Base-by-base conservation (phyloP, 2,888 invertebrate species). In the Drosophila fungiperda region DNA sequence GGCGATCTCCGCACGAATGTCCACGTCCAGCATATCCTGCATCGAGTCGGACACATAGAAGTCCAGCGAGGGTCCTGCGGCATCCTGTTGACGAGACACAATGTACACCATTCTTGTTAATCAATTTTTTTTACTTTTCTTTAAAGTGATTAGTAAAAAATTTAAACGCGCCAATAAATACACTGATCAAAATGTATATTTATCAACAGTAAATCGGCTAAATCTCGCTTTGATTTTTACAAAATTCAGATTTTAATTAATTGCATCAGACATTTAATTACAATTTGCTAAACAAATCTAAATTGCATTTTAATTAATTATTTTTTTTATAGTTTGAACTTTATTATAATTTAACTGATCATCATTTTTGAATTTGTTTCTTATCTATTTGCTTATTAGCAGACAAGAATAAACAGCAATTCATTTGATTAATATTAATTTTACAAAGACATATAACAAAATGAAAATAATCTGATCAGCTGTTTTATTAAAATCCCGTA, bases 11-110 rank as follows among this genome's bases (percentile, higher is more conserved):
- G 96, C 95, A 92, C 97, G 97, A 75, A 98, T 97, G 92, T 98
- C 98, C 93, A 97, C 96, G 91, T 98, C 97, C 78, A 98, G 94
- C 96, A 98, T 97, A 91, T 98, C 98, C 93, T 97, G 97, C 90
- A 98, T 95, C 59, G 97, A 96, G 92, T 95, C 95, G 38, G 95
- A 95, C 91, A 95, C 95, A 87, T 95, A 95, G 75, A 95, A 94
- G 92, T 95, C 95, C 93, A 95, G 94, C 93, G 95, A 95, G 12
- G 93, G 93, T 87, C 94, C 94, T 82, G 94, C 94, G 91, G 94
- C 94, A 92, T 94, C 94, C 95, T 95, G 91, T 36, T 93, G 93
- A 66, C 78, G 87, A 76, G 7, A 74, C 59, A 62, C n/a, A 48
- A 67, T 12, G 23, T 45, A 45, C 9, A 69, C 38, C 6, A 26